These are phyloP conservation scores for Pteria penguin DNA, from an alignment of 2,888 invertebrate genomes.

Conservation along the genomic window DNA sequence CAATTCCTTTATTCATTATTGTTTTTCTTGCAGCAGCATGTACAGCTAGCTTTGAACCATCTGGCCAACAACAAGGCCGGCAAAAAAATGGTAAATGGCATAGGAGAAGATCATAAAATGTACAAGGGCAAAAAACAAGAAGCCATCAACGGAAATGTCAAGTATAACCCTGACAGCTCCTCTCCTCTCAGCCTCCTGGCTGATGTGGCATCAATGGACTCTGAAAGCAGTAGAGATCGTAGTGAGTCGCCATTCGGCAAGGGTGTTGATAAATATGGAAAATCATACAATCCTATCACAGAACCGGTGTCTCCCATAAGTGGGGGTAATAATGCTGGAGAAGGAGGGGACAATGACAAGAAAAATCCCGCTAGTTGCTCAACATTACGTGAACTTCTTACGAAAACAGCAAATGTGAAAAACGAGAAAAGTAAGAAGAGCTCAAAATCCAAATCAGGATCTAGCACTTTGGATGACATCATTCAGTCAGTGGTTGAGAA, in stretches of 20 bases:
- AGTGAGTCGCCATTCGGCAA: conserved; percentile 62
- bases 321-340: conserved; percentile 45
- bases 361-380: conserved; percentile 84
- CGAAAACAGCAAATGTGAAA: conserved; percentile 84
- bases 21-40: conserved; percentile 54
- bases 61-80: conserved; percentile 58
- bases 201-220: conserved; percentile 85
- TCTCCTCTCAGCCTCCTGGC: conserved; percentile 85
- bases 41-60: conserved; percentile 72
- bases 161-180: conserved; percentile 66
- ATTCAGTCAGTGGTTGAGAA: conserved; percentile 89
- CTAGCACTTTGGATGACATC: conserved; percentile 89
- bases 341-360: conserved; percentile 57
- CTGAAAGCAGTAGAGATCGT: conserved; percentile 66
- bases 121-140: conserved; percentile 53
- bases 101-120: conserved; percentile 65
- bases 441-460: conserved; percentile 82
- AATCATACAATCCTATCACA: conserved; percentile 62
- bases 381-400: conserved; percentile 89
- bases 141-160: conserved; percentile 60
- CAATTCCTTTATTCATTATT: too few relatives aligned
- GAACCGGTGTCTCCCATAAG: conserved; percentile 61
- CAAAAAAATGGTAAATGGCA: conserved; percentile 76
- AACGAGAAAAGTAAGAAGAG: conserved; percentile 83
- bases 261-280: conserved; percentile 57